phyloP scores from a whole-genome alignment of 2,113 vertebrate species.

The Ictidomys tridecemlineatus region DNA sequence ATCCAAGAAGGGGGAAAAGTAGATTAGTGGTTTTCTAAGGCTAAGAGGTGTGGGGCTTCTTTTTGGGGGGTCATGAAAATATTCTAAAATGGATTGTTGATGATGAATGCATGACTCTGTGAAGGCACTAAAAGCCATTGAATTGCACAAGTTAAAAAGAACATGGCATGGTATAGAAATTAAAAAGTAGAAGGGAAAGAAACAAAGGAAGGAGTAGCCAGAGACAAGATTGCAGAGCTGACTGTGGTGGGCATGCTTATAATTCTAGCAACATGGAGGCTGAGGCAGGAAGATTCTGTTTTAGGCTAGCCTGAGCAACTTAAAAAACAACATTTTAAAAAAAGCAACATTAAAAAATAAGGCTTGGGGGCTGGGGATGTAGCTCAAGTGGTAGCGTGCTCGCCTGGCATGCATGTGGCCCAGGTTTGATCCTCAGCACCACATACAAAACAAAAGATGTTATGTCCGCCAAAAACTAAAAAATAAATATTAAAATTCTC shows the following conservation, averaged over 20 bases:
- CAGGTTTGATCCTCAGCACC: not conserved
- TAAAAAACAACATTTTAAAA: not conserved
- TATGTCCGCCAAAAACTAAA: no score
- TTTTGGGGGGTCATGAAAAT: not conserved
- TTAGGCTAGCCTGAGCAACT: not conserved
- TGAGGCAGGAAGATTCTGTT: not conserved
- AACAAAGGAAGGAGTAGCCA: not conserved
- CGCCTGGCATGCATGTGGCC: no score
- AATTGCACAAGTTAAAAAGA: not conserved
- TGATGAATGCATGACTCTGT: not conserved
- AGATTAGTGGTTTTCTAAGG: not conserved
- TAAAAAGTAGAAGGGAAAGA: not conserved
- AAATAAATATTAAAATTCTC: no score
- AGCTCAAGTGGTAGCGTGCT: no score
- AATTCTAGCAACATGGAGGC: not conserved
- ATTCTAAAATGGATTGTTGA: not conserved
- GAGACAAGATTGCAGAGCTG: not conserved
- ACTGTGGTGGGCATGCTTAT: not conserved
- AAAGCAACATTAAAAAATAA: no score
- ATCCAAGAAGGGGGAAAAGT: not conserved
- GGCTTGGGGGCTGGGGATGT: no score
- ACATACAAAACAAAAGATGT: no score
- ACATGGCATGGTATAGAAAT: not conserved
- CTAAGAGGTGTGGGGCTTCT: not conserved
- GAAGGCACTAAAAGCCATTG: not conserved